Percentiles rank a stretch among this genome's conserved stretches.
Conservation (phyloP, 2,113 vertebrate genomes). For the Empidonax traillii region DNA sequence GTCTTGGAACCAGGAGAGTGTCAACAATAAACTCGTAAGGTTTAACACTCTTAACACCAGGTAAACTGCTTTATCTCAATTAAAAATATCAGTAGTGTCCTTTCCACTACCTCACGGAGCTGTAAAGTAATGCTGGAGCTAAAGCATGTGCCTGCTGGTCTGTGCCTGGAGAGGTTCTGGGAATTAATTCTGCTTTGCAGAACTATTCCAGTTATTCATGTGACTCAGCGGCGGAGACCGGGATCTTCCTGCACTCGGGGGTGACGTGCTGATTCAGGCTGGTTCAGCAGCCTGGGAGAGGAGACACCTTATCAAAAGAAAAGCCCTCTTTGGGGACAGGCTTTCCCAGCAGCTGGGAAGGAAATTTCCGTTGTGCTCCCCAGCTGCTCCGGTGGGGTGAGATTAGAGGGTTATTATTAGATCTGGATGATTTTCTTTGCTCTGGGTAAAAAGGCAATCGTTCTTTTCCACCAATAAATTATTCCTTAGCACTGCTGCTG, state of each 20-base stretch:
- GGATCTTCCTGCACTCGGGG: slow-evolving; percentile 71
- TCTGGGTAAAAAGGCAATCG: not conserved
- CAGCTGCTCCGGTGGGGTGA: not conserved
- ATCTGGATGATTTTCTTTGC: not conserved
- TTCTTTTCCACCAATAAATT: not conserved
- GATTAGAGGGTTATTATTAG: not conserved
- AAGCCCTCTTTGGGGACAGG: slow-evolving; percentile 36
- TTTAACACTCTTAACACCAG: slow-evolving; percentile 12
- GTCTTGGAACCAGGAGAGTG: slow-evolving; percentile 30
- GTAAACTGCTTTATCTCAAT: slow-evolving; percentile 41
- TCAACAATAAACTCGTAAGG: slow-evolving; percentile 25
- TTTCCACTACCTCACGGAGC: slow-evolving; percentile 37
- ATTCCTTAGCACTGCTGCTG: not conserved
- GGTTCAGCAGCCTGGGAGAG: slow-evolving; percentile 29
- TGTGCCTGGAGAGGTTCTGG: slow-evolving; percentile 77
- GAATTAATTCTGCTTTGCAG: slow-evolving; percentile 76
- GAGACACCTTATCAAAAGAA: slow-evolving; percentile 74
- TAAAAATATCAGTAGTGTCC: not conserved
- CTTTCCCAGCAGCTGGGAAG: not conserved
- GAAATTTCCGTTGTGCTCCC: slow-evolving; percentile 1
- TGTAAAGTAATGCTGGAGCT: slow-evolving; percentile 55
- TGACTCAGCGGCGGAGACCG: slow-evolving; percentile 78
- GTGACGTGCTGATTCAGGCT: slow-evolving; percentile 76
- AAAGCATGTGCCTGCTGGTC: slow-evolving; percentile 70
- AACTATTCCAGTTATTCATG: slow-evolving; percentile 81